Conservation (phyloP, 2,888 invertebrate genomes). For the Lathronympha strigana region DNA sequence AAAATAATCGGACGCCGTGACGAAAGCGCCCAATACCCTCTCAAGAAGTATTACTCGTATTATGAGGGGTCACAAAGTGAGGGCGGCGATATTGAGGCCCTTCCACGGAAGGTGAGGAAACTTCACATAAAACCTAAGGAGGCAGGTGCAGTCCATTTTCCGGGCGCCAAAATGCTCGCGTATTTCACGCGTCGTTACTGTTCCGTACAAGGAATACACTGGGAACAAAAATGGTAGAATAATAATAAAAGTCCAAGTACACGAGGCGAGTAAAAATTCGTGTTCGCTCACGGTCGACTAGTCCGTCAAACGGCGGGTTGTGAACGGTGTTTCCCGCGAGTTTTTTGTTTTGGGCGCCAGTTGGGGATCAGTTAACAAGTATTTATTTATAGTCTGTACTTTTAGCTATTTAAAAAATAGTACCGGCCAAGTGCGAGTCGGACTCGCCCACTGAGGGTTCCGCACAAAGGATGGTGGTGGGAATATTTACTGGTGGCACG, state of each 20-base stretch:
- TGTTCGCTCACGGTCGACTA: slow-evolving; percentile 56
- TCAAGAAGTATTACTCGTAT: slow-evolving; percentile 81
- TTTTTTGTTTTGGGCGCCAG: too few species aligned
- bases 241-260: slow-evolving; percentile 79
- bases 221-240: slow-evolving; percentile 71
- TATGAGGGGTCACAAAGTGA: slow-evolving; percentile 81
- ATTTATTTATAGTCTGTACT: too few species aligned
- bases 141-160: slow-evolving; percentile 83
- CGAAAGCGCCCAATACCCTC: slow-evolving; percentile 74
- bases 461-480: too few species aligned
- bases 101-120: slow-evolving; percentile 78
- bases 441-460: too few species aligned
- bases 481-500: too few species aligned
- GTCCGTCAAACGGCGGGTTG: slow-evolving; percentile 49
- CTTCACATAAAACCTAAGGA: slow-evolving; percentile 83
- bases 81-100: slow-evolving; percentile 80
- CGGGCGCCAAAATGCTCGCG: slow-evolving; percentile 77
- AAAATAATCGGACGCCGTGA: slow-evolving; percentile 70
- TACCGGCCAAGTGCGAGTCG: too few species aligned
- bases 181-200: slow-evolving; percentile 79
- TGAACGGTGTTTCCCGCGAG: too few species aligned
- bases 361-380: too few species aligned
- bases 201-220: slow-evolving; percentile 65
- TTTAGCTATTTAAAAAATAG: too few species aligned
- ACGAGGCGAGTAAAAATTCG: slow-evolving; percentile 60